Evolutionary conservation across 1,140 invertebrate species (phyloP).

Genomic region (Anadara kagoshimensis): DNA sequence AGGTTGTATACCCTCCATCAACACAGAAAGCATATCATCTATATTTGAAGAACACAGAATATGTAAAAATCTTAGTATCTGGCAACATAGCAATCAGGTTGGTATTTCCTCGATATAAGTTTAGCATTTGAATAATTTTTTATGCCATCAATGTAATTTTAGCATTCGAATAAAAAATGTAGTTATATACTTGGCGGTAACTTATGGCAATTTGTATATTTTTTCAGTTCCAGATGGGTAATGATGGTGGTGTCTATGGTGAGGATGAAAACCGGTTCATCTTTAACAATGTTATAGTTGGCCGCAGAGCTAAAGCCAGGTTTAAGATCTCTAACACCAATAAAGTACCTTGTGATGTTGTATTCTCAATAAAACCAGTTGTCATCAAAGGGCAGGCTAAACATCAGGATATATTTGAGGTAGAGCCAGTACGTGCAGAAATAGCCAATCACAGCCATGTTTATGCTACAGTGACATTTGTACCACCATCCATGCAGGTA

Average conservation of each 20-base stretch:
- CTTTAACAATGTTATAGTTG: conserved; percentile 74
- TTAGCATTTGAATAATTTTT: too few species aligned
- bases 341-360: conserved; percentile 73
- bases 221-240: conserved; percentile 20
- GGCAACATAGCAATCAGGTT: conserved; percentile 67
- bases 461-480: conserved; percentile 72
- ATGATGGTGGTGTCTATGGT: conserved; percentile 70
- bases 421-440: conserved; percentile 69
- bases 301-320: conserved; percentile 69
- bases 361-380: conserved; percentile 64
- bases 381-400: conserved; percentile 46
- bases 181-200: too few species aligned
- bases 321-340: conserved; percentile 73
- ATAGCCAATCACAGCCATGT: conserved; percentile 70
- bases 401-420: conserved; percentile 70
- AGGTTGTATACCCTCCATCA: conserved; percentile 71
- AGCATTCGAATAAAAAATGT: too few species aligned
- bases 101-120: neutral
- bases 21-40: conserved; percentile 63
- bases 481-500: conserved; percentile 72
- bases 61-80: conserved; percentile 70
- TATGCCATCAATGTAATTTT: too few species aligned
- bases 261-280: conserved; percentile 73
- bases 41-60: conserved; percentile 75
- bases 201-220: too few species aligned